Percentiles rank a stretch among this genome's conserved stretches.
phyloP scores from a whole-genome alignment of 1,140 invertebrate species.

The Chymomyza costata region DNA sequence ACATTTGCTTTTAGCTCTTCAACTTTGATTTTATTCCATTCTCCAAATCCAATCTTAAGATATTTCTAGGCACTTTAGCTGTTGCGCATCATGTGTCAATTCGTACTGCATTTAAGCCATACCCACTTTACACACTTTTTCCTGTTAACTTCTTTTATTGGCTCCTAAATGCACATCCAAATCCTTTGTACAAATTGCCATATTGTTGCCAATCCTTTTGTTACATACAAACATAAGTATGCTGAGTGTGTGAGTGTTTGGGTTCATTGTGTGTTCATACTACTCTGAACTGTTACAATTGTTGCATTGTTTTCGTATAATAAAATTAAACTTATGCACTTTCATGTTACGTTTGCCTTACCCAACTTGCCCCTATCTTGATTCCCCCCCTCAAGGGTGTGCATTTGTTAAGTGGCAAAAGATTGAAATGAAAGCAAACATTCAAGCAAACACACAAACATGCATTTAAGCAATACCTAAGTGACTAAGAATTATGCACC shows the following conservation, averaged over 20 bases:
- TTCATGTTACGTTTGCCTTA: slow-evolving; percentile 7
- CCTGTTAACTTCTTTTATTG: slow-evolving; percentile 63
- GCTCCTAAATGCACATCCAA: slow-evolving; percentile 66
- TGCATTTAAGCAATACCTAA: too few relatives aligned
- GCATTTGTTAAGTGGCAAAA: slow-evolving; percentile 70
- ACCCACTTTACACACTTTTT: too few relatives aligned
- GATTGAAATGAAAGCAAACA: slow-evolving; percentile 66
- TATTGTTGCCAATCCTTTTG: slow-evolving; percentile 36
- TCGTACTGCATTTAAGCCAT: too few relatives aligned
- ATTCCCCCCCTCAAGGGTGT: slow-evolving; percentile 23
- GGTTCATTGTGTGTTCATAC: slow-evolving; percentile 25
- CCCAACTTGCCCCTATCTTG: too few relatives aligned
- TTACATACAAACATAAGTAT: slow-evolving; percentile 6
- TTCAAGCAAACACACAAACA: slow-evolving; percentile 20
- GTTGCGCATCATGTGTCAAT: too few relatives aligned
- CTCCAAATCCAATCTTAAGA: too few relatives aligned
- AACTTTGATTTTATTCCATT: too few relatives aligned
- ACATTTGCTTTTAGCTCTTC: too few relatives aligned
- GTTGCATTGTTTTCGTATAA: slow-evolving; percentile 70
- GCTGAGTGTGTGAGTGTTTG: slow-evolving; percentile 1
- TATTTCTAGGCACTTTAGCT: too few relatives aligned
- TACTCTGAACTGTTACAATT: slow-evolving; percentile 43
- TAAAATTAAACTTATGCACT: slow-evolving; percentile 71
- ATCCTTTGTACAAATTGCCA: slow-evolving; percentile 69
- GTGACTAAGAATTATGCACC: too few relatives aligned